These are phyloP conservation scores for Rhabdomys dilectus DNA, from an alignment of 2,113 vertebrate genomes.

Conservation along the genomic window DNA sequence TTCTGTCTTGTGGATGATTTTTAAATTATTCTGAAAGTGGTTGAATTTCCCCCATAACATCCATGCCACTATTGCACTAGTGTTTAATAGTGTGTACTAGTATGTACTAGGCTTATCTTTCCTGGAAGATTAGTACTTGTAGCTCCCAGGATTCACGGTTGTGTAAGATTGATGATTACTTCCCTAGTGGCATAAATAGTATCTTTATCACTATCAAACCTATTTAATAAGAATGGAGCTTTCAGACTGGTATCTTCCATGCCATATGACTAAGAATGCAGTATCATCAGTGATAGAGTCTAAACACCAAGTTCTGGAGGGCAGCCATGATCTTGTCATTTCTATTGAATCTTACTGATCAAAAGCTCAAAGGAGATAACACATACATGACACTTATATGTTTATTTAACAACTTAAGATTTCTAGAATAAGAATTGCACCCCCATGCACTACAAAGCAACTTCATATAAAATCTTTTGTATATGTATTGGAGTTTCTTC, in stretches of 20 bases:
- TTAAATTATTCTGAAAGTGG: background rate
- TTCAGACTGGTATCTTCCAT: background rate
- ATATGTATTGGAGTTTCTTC: background rate
- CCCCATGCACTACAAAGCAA: background rate
- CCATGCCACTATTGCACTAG: too few species aligned
- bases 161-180: background rate
- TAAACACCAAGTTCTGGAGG: background rate
- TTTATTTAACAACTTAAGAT: background rate
- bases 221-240: background rate
- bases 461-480: background rate
- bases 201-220: background rate
- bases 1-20: background rate
- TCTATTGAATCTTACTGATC: too few species aligned
- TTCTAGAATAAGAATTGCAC: background rate
- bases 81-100: too few species aligned
- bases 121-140: background rate
- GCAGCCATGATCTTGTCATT: background rate
- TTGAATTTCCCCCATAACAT: background rate
- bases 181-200: background rate
- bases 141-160: background rate
- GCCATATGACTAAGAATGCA: background rate
- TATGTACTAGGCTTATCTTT: background rate
- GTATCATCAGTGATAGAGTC: background rate
- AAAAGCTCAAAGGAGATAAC: background rate
- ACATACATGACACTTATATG: too few species aligned